A percentile compares a stretch with the other conserved stretches of the same genome.
phyloP scores from a whole-genome alignment of 1,140 invertebrate genomes.

The Harlomillsia oculata region DNA sequence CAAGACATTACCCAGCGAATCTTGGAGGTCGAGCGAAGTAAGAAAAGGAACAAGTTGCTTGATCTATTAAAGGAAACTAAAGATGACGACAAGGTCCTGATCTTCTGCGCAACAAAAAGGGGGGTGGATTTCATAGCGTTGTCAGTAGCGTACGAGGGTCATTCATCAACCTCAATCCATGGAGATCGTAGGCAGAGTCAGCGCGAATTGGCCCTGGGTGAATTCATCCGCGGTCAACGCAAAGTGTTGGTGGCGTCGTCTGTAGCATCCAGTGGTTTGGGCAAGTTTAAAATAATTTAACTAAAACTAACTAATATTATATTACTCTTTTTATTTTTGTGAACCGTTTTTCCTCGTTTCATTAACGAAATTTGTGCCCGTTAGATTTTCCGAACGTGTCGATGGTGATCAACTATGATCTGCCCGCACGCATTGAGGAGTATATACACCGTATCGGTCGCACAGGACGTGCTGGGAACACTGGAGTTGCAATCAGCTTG shows the following conservation, averaged over 20 bases:
- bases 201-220: slow-evolving; percentile 71
- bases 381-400: slow-evolving; percentile 69
- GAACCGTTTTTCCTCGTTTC: too few species aligned
- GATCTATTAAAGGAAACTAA: slow-evolving; percentile 56
- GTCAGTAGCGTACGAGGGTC: slow-evolving; percentile 55
- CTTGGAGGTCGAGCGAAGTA: slow-evolving; percentile 57
- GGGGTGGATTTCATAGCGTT: slow-evolving; percentile 79
- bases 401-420: slow-evolving; percentile 85
- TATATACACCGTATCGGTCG: slow-evolving; percentile 92
- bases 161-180: slow-evolving; percentile 79
- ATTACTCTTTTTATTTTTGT: slow-evolving; percentile 39
- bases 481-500: slow-evolving; percentile 79
- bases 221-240: slow-evolving; percentile 65
- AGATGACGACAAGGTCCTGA: slow-evolving; percentile 55
- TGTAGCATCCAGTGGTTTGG: slow-evolving; percentile 80
- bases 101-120: slow-evolving; percentile 84
- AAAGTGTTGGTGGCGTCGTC: slow-evolving; percentile 81
- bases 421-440: slow-evolving; percentile 77
- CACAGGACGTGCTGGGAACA: slow-evolving; percentile 85
- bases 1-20: slow-evolving; percentile 78
- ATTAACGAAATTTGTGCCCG: not conserved
- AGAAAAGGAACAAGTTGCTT: slow-evolving; percentile 63
- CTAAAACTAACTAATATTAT: slow-evolving; percentile 1
- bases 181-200: slow-evolving; percentile 81
- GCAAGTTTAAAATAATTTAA: slow-evolving; percentile 53